phyloP scores from a whole-genome alignment of 1,140 invertebrate genomes.

The Drosophila yakuba region DNA sequence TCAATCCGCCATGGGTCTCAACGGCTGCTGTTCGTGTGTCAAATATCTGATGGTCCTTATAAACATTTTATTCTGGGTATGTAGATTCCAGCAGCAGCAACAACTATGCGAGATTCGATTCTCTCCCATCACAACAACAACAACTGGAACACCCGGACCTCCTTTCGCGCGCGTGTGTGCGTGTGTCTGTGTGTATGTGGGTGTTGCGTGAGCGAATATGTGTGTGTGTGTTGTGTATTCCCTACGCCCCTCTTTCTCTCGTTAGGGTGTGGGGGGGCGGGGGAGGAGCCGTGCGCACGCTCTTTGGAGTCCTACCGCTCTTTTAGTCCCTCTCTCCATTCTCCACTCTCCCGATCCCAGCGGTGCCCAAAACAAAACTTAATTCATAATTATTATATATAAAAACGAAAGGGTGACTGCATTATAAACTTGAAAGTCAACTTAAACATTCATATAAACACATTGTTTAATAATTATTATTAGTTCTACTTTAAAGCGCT shows the following conservation, averaged over 20 bases:
- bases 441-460: too few species aligned
- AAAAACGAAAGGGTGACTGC: too few species aligned
- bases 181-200: conserved; percentile 37
- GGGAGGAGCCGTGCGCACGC: conserved; percentile 57
- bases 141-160: conserved; percentile 64
- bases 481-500: too few species aligned
- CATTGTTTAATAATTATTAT: too few species aligned
- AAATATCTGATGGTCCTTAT: conserved; percentile 90
- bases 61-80: conserved; percentile 91
- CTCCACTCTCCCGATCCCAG: neutral
- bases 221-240: conserved; percentile 50
- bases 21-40: conserved; percentile 88
- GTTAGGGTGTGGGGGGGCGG: conserved; percentile 2
- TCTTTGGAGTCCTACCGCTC: conserved; percentile 39
- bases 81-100: conserved; percentile 70
- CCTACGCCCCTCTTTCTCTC: conserved; percentile 48
- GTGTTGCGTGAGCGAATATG: conserved; percentile 12
- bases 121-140: conserved; percentile 43
- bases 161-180: conserved; percentile 11
- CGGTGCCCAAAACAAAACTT: conserved; percentile 6
- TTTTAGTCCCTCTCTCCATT: neutral
- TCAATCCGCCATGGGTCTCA: conserved; percentile 86
- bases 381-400: too few species aligned
- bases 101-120: conserved; percentile 33
- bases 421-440: too few species aligned